Evolutionary conservation across 2,113 vertebrate genomes (phyloP), one percentile per base, ranked within the genome.

Genomic region (Leptobrachium ailaonicum): DNA sequence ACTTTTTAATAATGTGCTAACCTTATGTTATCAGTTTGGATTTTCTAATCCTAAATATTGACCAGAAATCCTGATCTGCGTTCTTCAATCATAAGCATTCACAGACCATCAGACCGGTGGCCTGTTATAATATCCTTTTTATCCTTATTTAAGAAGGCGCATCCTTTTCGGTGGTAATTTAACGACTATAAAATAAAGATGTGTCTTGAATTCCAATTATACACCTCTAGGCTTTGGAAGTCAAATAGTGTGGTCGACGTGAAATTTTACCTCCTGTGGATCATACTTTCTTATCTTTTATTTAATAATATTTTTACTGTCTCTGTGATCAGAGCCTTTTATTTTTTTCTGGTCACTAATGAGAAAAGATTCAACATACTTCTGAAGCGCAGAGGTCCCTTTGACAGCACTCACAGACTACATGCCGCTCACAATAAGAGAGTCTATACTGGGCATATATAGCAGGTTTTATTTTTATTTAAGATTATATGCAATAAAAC

Each of bases 261-360:
- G 41, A 66, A 80, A 73, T 71, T 63, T 80, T 72, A 80, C 53
- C 54, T 69, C 40, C 76, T 66, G 77, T 41, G 68, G 8, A 68
- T 40, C 47, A 20, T 6, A 40, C 50, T 6, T 68, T 13, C 14
- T 50, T 72, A 44, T 66, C 62, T 47, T 79, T 53, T 5, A 0
- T 54, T 11, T 50, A 32, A 62, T 73, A 45, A 73, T 68, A n/a
- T 43, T 45, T 50, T 5, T 54, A 10, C 70, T 66, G 56, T 45
- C 71, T 45, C 6, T 1, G 62, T 42, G 73, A 47, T 66, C 70
- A 79, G 32, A 14, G 10, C 14, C 41, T 44, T 32, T 32, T 14
- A 14, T 63, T 9, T 32, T 32, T 3, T 66, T 67, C 41, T 63
- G 56, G 63, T 8, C n/a, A 14, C 71, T 80, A 80, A 80, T 80